phyloP scores from a whole-genome alignment of 2,888 invertebrate species.

The Caenorhabditis zanzibari region DNA sequence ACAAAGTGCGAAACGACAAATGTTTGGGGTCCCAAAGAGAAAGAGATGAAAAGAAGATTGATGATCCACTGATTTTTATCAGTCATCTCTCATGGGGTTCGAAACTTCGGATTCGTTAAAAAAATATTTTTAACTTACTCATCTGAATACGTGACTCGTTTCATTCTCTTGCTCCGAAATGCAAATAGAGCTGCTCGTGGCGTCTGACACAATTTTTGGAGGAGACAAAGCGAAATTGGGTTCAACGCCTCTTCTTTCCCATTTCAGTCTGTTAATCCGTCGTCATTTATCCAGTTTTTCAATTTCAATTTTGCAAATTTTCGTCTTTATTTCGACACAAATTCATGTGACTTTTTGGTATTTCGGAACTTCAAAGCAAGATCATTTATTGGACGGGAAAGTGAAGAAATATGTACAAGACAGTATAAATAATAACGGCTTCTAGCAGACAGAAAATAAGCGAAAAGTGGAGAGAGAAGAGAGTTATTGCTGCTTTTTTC shows the following conservation, averaged over 20 bases:
- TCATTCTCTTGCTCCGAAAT: slow-evolving; percentile 12
- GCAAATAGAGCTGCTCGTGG: slow-evolving; percentile 1
- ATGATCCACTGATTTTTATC: slow-evolving; percentile 32
- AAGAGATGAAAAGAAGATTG: slow-evolving; percentile 43
- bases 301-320: slow-evolving; percentile 23
- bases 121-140: slow-evolving; percentile 28
- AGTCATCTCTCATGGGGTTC: neutral
- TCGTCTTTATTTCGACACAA: neutral
- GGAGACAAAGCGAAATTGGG: slow-evolving; percentile 9
- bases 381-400: slow-evolving; percentile 25
- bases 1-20: slow-evolving; percentile 38
- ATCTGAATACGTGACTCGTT: slow-evolving; percentile 24
- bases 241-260: neutral
- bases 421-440: neutral
- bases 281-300: slow-evolving; percentile 6
- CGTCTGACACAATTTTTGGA: neutral
- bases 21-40: slow-evolving; percentile 6
- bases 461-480: neutral
- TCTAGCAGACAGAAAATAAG: slow-evolving; percentile 6
- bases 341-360: neutral
- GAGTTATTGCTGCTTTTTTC: slow-evolving; percentile 46
- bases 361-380: slow-evolving; percentile 1
- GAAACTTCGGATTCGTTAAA: too few relatives aligned
- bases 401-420: slow-evolving; percentile 6
- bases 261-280: slow-evolving; percentile 7